phyloP scores from a whole-genome alignment of 2,113 vertebrate species.

The Rhegmatorhina hoffmannsi region DNA sequence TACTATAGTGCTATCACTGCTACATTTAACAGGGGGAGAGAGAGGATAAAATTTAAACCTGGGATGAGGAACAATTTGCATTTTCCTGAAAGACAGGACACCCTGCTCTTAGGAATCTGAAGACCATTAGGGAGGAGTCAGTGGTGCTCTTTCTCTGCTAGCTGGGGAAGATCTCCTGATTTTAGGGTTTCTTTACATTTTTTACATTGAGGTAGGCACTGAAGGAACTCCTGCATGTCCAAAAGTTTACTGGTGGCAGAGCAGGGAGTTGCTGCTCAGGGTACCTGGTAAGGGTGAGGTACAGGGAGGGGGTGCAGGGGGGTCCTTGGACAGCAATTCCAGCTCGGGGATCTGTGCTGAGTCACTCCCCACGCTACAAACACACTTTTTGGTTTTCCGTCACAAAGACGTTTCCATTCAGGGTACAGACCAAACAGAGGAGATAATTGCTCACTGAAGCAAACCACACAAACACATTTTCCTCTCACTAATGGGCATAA shows the following conservation, averaged over 20 bases:
- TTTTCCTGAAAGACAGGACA: not conserved
- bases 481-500: not conserved
- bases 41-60: not conserved
- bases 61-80: not conserved
- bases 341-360: not conserved
- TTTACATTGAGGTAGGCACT: not conserved
- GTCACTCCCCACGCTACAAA: not conserved
- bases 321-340: not conserved
- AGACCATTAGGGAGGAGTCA: not conserved
- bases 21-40: not conserved
- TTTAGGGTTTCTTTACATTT: not conserved
- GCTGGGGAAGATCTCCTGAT: not conserved
- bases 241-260: not conserved
- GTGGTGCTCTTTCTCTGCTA: not conserved
- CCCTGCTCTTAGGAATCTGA: not conserved
- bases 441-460: not conserved
- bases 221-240: not conserved
- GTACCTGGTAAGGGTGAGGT: rapidly evolving
- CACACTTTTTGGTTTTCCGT: not conserved
- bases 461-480: not conserved
- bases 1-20: not conserved
- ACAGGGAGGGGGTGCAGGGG: not conserved
- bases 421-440: not conserved
- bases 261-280: not conserved
- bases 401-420: not conserved